phyloP scores from a whole-genome alignment of 2,888 invertebrate genomes.

The Callyntrura sp. region DNA sequence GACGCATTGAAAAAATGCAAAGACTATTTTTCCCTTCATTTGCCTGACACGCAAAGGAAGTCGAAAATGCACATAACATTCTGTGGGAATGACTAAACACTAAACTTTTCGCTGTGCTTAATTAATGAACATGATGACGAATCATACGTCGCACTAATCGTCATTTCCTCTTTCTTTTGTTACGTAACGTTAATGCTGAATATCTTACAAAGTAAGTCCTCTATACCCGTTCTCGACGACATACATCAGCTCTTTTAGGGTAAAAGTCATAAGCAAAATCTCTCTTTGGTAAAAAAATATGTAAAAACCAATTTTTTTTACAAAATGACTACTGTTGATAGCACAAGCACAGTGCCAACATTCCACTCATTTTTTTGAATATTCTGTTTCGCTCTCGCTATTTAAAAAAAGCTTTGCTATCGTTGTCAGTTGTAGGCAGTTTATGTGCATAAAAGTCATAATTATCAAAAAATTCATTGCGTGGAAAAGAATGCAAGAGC shows the following conservation, averaged over 20 bases:
- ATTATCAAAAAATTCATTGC: slow-evolving; percentile 62
- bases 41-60: slow-evolving; percentile 27
- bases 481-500: slow-evolving; percentile 51
- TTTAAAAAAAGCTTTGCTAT: slow-evolving; percentile 17
- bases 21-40: neutral
- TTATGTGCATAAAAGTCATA: slow-evolving; percentile 42
- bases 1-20: neutral
- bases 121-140: slow-evolving; percentile 82
- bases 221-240: too few species aligned
- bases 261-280: too few species aligned
- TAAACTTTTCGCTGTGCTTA: slow-evolving; percentile 53
- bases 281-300: too few species aligned
- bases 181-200: neutral
- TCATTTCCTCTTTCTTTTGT: slow-evolving; percentile 43
- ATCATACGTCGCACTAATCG: slow-evolving; percentile 81
- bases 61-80: neutral
- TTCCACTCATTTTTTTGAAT: slow-evolving; percentile 36
- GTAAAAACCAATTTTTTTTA: too few species aligned
- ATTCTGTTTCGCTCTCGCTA: neutral
- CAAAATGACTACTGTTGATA: neutral
- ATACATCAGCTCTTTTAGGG: too few species aligned
- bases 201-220: too few species aligned
- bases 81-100: slow-evolving; percentile 29
- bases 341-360: neutral
- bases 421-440: slow-evolving; percentile 35